Evolutionary conservation across 2,888 invertebrate genomes (phyloP), one percentile per base, ranked within the genome.

Genomic region (Drosophila nr. fundita): DNA sequence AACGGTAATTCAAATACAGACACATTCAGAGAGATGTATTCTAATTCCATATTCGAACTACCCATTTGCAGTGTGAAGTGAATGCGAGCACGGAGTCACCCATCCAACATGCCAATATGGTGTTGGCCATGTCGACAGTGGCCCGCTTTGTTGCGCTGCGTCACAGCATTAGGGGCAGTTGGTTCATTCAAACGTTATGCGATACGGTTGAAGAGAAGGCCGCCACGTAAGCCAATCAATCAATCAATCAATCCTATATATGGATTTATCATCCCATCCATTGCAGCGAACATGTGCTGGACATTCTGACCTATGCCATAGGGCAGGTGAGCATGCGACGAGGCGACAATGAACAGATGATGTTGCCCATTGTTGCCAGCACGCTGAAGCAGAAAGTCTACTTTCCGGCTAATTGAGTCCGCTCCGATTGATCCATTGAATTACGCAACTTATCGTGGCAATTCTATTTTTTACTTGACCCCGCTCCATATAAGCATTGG

Each of bases 131-230:
- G 83, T 93, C 93, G 4, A 92, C 93, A 7, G 90, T 93, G 10
- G 84, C 90, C 0, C 92, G 93, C 0, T 92, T 86, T 71, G 82
- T 89, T 8, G 91, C 92, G 1, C 60, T 93, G 52, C 89, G 93
- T 4, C 89, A 93, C 68, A 91, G 81, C 6, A 58, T 70, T 29
- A 58, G 67, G 0, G 93, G 93, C 18, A 90, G 92, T 45, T 93
- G 93, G 93, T 93, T 93, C 67, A 92, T 93, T 48, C 92, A 93
- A 68, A 88, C 91, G 1, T 67, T 93, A 1, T 93, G 92, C 73
- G 76, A 90, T 24, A 83, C 85, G 34, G 80, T 93, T 2, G 50
- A 72, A 2, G 59, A 74, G n/a, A 54, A 87, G 34, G 89, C 89
- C 1, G 82, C 82, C 52, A 86, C 81, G 92, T 92, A 68, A 68